Evolutionary conservation across 2,888 invertebrate species (phyloP).

Genomic region (Crematogaster levior): DNA sequence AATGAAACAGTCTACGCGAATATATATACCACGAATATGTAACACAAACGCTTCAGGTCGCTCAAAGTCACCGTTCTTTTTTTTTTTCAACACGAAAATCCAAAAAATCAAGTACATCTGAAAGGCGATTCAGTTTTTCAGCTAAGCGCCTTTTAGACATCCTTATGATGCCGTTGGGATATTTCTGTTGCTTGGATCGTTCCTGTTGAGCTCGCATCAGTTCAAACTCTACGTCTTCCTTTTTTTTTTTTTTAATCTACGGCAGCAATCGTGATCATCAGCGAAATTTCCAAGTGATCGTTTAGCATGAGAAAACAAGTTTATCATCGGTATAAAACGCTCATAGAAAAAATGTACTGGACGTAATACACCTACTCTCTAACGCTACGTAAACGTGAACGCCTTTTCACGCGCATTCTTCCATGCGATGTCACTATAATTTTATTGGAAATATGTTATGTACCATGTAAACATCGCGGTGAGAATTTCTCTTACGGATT

Average conservation of each 20-base stretch:
- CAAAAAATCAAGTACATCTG: neutral
- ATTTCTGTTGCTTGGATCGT: neutral
- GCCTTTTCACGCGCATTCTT: constrained; percentile 68
- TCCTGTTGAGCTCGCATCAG: constrained; percentile 28
- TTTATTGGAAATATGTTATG: constrained; percentile 22
- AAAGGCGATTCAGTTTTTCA: neutral
- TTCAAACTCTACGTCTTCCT: constrained; percentile 14
- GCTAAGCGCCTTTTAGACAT: neutral
- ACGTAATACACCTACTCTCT: constrained; percentile 74
- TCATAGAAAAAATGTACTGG: constrained; percentile 81
- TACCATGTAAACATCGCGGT: neutral
- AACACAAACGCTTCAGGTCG: constrained; percentile 39
- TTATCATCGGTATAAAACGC: constrained; percentile 83
- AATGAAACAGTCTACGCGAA: constrained; percentile 62
- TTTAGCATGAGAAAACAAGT: constrained; percentile 73
- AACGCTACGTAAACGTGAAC: constrained; percentile 70
- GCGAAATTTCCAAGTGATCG: constrained; percentile 65
- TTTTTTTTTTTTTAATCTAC: constrained; percentile 49
- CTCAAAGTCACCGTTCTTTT: neutral
- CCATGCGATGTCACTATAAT: constrained; percentile 60
- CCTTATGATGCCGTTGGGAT: neutral
- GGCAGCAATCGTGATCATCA: constrained; percentile 69
- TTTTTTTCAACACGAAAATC: neutral
- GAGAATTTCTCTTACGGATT: neutral
- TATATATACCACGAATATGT: constrained; percentile 35